phyloP scores from a whole-genome alignment of 2,113 vertebrate species.

The Himantopus leucocephalus region DNA sequence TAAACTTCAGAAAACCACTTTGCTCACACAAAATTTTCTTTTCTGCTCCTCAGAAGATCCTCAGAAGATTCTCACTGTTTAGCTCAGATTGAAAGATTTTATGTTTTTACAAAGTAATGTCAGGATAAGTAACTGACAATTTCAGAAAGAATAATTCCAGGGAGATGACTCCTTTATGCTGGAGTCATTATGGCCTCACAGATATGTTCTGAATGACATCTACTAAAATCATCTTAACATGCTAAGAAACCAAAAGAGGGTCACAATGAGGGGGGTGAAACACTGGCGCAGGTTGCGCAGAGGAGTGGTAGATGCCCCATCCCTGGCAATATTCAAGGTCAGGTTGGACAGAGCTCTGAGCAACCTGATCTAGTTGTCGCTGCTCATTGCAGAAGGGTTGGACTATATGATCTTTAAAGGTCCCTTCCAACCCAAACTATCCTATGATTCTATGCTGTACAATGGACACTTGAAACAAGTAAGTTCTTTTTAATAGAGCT shows the following conservation, averaged over 20 bases:
- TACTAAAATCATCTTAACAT: background rate
- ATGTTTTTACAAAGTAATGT: background rate
- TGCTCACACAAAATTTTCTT: background rate
- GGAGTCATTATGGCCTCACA: background rate
- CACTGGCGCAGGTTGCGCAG: background rate
- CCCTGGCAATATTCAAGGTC: background rate
- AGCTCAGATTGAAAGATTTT: background rate
- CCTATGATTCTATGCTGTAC: background rate
- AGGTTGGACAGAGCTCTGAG: background rate
- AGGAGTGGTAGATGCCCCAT: background rate
- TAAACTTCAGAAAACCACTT: background rate
- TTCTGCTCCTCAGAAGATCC: background rate
- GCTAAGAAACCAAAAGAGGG: background rate
- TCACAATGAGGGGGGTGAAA: background rate
- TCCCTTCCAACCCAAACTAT: background rate
- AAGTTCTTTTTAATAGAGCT: background rate
- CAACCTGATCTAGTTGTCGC: background rate
- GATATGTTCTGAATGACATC: background rate
- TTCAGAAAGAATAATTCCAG: background rate
- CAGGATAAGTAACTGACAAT: background rate
- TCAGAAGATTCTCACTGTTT: background rate
- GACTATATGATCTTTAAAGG: background rate
- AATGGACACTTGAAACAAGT: background rate
- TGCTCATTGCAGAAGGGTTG: background rate
- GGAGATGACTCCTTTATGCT: background rate